Evolutionary conservation across 2,797 vertebrate species (phyloP).

Genomic region (Micromesistius poutassou): DNA sequence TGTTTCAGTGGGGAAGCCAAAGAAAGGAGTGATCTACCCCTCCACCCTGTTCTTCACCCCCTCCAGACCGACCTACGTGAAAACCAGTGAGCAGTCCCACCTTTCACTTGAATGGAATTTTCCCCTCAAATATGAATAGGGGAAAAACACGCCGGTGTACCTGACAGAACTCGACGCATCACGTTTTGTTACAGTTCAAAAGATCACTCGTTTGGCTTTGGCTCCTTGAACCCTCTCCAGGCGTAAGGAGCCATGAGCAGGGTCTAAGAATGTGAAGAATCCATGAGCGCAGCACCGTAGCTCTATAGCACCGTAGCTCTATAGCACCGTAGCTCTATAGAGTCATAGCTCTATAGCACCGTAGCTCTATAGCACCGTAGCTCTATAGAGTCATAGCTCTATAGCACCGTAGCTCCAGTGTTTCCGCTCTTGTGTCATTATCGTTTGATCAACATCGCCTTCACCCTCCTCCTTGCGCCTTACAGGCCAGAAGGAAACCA

Average conservation of each 20-base stretch:
- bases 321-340: no score
- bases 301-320: slow-evolving; percentile 19
- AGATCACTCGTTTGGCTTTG: slow-evolving; percentile 12
- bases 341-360: no score
- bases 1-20: slow-evolving; percentile 86
- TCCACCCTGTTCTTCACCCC: slow-evolving; percentile 82
- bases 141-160: neutral
- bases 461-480: slow-evolving; percentile 32
- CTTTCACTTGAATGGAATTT: neutral
- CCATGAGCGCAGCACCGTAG: slow-evolving; percentile 52
- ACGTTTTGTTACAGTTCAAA: slow-evolving; percentile 6
- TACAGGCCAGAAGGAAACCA: slow-evolving; percentile 67
- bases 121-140: neutral
- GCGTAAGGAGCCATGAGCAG: slow-evolving; percentile 26
- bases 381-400: neutral
- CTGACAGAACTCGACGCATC: neutral
- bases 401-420: slow-evolving; percentile 46
- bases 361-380: slow-evolving; percentile 31
- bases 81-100: slow-evolving; percentile 75
- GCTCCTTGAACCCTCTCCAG: slow-evolving; percentile 38
- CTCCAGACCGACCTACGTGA: slow-evolving; percentile 75
- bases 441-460: neutral
- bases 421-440: slow-evolving; percentile 27
- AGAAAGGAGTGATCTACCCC: slow-evolving; percentile 90
- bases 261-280: slow-evolving; percentile 62